Percentiles rank a stretch among this genome's conserved stretches.
Evolutionary conservation across 2,888 invertebrate genomes (phyloP).

Genomic region (Agriopis leucophaearia): DNA sequence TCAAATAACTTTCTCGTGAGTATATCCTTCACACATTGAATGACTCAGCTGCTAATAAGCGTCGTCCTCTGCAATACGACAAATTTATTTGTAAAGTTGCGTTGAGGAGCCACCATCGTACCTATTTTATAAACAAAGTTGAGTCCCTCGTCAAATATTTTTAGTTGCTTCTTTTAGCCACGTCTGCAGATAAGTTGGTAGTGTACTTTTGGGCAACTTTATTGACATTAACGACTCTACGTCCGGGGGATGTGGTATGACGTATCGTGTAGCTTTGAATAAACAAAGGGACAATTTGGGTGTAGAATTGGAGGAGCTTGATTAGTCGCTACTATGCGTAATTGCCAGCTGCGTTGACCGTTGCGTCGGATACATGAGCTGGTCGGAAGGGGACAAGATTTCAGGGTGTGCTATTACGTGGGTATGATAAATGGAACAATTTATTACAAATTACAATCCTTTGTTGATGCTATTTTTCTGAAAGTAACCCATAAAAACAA

Average conservation of each 20-base stretch:
- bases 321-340: constrained; percentile 51
- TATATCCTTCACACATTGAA: constrained; percentile 47
- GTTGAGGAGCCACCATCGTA: background rate
- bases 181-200: background rate
- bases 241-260: constrained; percentile 75
- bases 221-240: constrained; percentile 82
- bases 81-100: background rate
- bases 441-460: background rate
- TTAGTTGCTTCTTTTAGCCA: background rate
- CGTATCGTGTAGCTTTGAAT: constrained; percentile 79
- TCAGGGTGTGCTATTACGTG: constrained; percentile 6
- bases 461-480: background rate
- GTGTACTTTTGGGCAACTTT: constrained; percentile 69
- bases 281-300: constrained; percentile 83
- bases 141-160: background rate
- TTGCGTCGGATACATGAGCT: constrained; percentile 30
- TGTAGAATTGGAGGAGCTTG: constrained; percentile 69
- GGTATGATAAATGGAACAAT: constrained; percentile 9
- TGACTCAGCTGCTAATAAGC: constrained; percentile 79
- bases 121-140: background rate
- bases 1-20: constrained; percentile 37
- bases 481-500: background rate
- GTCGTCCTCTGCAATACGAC: constrained; percentile 48
- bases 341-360: constrained; percentile 43
- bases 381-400: constrained; percentile 16